Evolutionary conservation across 2,113 vertebrate genomes (phyloP), one percentile per base, ranked within the genome.

Genomic region (Irena cyanogastra): DNA sequence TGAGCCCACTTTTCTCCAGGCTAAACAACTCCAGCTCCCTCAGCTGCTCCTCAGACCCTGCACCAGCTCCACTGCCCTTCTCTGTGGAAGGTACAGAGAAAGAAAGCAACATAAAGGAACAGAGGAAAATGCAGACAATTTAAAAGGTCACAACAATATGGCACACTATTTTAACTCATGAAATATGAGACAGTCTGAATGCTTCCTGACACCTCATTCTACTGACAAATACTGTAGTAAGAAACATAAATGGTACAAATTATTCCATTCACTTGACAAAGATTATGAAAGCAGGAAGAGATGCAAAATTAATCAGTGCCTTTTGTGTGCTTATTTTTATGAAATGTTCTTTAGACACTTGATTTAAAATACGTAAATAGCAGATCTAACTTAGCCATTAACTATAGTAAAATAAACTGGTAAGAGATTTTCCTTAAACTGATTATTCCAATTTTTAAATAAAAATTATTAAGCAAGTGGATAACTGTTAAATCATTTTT

Each of bases 151-250:
- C 54, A 88, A 89, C 21, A 84, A 31, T 70, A 65, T 13, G 27
- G 47, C 79, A 83, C 45, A 68, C 35, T 93, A 68, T 84, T 95
- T 91, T 75, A 93, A 89, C 83, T 91, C 42, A 63, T 66, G 78
- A 96, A 83, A 89, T 68, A n/a, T 59, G 16, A 61, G 64, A 65
- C 57, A 69, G 50, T 77, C 61, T 95, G 91, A 96, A 90, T 89
- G 42, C 44, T 81, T 89, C 69, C 74, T 90, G 84, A 86, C 69
- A 95, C 77, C 47, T 92, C 76, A 93, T 96, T 96, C 59, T 82
- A 90, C 63, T 93, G 89, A 96, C 39, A 85, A 94, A 94, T 96
- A 94, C 18, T 64, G 23, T 89, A 94, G 93, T 90, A 94, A 94
- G 77, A 91, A 77, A 69, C 30, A 69, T 53, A 94, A 92, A 92